Evolutionary conservation across 1,140 invertebrate genomes (phyloP), one percentile per base, ranked within the genome.

Genomic region (Brachionus rotundiformis): DNA sequence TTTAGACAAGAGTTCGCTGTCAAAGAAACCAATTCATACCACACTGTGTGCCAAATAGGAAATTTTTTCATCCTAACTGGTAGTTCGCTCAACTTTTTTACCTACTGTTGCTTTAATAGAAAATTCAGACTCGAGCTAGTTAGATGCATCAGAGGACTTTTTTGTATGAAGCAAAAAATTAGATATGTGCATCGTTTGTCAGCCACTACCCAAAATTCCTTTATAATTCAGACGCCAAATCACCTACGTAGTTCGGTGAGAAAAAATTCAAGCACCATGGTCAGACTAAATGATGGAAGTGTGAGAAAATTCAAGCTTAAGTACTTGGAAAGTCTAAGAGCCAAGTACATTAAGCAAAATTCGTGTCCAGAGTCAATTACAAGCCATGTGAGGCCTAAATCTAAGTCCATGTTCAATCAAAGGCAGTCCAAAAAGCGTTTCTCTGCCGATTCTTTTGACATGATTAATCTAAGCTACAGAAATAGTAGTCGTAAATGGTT

Each of bases 61-160:
- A 79, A 79, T 63, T 54, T 79, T 79, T 79, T 79, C 23, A 79
- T 79, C 7, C 47, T 79, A 8, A 59, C 31, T 10, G 19, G 76
- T n/a, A 79, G 76, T 27, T 54, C 76, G 76, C 33, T 49, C 10
- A 79, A 79, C 25, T 79, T 79, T 63, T 79, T 79, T 25, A 39
- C 36, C 11, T 79, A 79, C 31, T 79, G 59, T 79, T 39, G 49
- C n/a, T 79, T 79, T n/a, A 79, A 79, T 63, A 54, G 36, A 33
- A 54, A 63, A 63, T 79, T 79, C 27, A 7, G 76, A 2, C n/a
- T 10, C 23, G 47, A 79, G 54, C 36, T 79, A 11, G 13, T 47
- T 8, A 44, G 19, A 27, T 68, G 29, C 3, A 19, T 68, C 10
- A 68, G 63, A 16, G 16, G n/a, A 19, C 6, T 33, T 13, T 33